phyloP scores from a whole-genome alignment of 2,797 vertebrate species.

The Amniataba percoides region DNA sequence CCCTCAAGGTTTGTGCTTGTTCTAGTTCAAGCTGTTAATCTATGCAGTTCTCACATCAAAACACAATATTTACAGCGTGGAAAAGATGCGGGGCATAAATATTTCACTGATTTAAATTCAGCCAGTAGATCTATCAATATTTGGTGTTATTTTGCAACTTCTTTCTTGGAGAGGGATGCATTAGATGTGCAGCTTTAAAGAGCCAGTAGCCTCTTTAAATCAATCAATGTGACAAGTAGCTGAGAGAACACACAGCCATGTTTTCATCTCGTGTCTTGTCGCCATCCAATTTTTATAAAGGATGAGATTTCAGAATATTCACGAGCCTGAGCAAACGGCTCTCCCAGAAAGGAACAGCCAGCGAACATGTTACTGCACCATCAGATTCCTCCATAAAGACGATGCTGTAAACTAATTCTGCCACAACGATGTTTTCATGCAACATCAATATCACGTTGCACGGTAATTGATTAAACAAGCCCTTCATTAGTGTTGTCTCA shows the following conservation, averaged over 20 bases:
- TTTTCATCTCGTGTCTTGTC: slow-evolving; percentile 35
- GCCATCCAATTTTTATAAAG: slow-evolving; percentile 32
- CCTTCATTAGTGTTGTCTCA: slow-evolving; percentile 79
- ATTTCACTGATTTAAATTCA: slow-evolving; percentile 59
- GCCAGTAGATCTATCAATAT: slow-evolving; percentile 52
- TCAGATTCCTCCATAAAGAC: slow-evolving; percentile 6
- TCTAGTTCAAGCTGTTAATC: slow-evolving; percentile 51
- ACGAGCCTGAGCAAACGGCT: background rate
- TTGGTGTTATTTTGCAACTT: slow-evolving; percentile 52
- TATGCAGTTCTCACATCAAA: slow-evolving; percentile 63
- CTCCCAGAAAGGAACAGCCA: slow-evolving; percentile 7
- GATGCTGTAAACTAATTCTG: slow-evolving; percentile 30
- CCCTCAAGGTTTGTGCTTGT: slow-evolving; percentile 19
- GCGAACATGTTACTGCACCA: slow-evolving; percentile 3
- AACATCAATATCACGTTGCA: slow-evolving; percentile 33
- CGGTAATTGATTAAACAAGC: slow-evolving; percentile 42
- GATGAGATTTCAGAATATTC: slow-evolving; percentile 24
- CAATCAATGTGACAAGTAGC: slow-evolving; percentile 39
- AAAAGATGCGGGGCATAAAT: slow-evolving; percentile 59
- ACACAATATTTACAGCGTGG: slow-evolving; percentile 68
- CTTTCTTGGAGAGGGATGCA: slow-evolving; percentile 18
- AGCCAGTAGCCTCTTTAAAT: slow-evolving; percentile 59
- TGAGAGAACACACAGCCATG: slow-evolving; percentile 12
- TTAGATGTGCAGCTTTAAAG: slow-evolving; percentile 48
- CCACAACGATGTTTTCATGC: slow-evolving; percentile 17